Evolutionary conservation across 1,140 invertebrate genomes (phyloP).

Genomic region (Lysiphlebus fabarum): DNA sequence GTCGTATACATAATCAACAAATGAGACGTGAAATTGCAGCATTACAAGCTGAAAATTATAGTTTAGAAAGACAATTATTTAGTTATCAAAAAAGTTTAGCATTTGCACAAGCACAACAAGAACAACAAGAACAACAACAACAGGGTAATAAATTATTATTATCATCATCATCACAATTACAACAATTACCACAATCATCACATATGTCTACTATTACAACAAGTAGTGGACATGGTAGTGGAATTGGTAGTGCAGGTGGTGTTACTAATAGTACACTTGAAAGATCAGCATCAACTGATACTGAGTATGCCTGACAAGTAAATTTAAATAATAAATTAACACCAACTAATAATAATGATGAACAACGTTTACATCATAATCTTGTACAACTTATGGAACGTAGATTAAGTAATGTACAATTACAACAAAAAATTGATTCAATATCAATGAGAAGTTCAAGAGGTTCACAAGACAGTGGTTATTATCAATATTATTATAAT

Average conservation of each 20-base stretch:
- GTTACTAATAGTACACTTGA: slow-evolving; percentile 50
- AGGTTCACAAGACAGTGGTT: slow-evolving; percentile 18
- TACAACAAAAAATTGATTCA: slow-evolving; percentile 28
- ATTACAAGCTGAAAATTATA: slow-evolving; percentile 82
- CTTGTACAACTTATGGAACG: slow-evolving; percentile 47
- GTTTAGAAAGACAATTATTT: slow-evolving; percentile 80
- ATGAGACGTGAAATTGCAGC: slow-evolving; percentile 83
- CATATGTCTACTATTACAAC: not conserved
- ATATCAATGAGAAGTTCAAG: slow-evolving; percentile 28
- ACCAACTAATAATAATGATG: slow-evolving; percentile 32
- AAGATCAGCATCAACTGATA: slow-evolving; percentile 68
- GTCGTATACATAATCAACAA: slow-evolving; percentile 79
- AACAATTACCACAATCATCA: slow-evolving; percentile 1
- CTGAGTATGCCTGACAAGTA: slow-evolving; percentile 69
- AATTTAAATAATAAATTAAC: not conserved
- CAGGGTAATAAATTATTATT: slow-evolving; percentile 10
- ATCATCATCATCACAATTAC: not conserved
- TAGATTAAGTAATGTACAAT: slow-evolving; percentile 44
- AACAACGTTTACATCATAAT: slow-evolving; percentile 41
- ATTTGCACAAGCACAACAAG: slow-evolving; percentile 62
- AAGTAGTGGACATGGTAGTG: no score
- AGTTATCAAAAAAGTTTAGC: slow-evolving; percentile 84
- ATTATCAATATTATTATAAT: not conserved
- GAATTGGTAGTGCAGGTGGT: no score
- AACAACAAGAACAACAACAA: slow-evolving; percentile 32